These are phyloP conservation scores for Gobius niger DNA, from an alignment of 2,113 vertebrate species.

Conservation along the genomic window DNA sequence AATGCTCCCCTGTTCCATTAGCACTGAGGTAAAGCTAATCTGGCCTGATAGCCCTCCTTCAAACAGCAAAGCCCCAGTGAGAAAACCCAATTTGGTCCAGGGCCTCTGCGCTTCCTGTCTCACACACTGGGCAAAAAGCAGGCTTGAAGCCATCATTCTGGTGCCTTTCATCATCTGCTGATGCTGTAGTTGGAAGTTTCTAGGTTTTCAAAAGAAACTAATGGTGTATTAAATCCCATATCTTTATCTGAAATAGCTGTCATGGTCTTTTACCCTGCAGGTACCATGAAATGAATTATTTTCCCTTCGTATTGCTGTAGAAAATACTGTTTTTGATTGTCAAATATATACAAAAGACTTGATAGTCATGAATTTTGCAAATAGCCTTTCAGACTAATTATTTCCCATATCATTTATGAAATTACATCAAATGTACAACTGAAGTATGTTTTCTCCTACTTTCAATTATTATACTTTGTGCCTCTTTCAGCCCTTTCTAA, in stretches of 20 bases:
- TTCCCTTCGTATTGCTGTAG: neutral
- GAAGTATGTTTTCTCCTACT: neutral
- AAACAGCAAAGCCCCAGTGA: constrained; percentile 67
- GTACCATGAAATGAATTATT: neutral
- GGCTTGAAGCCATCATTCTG: constrained; percentile 44
- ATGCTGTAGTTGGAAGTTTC: constrained; percentile 20
- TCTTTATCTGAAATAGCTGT: neutral
- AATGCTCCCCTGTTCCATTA: constrained; percentile 64
- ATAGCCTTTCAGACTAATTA: neutral
- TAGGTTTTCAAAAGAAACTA: constrained; percentile 9
- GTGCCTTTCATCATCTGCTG: constrained; percentile 18
- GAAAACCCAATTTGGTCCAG: constrained; percentile 65
- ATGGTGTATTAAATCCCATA: neutral
- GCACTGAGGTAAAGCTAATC: constrained; percentile 64
- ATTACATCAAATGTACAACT: neutral
- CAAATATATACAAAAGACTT: too few species aligned
- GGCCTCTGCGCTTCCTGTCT: constrained; percentile 43
- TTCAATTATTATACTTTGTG: neutral
- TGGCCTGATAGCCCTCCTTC: constrained; percentile 65
- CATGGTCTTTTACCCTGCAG: neutral
- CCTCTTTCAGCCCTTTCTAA: neutral
- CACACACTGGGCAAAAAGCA: constrained; percentile 29
- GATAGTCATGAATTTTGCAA: neutral
- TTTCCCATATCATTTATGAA: neutral
- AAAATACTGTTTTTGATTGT: too few species aligned